Conservation (phyloP, 1,140 invertebrate genomes). For the Dinoponera quadriceps region DNA sequence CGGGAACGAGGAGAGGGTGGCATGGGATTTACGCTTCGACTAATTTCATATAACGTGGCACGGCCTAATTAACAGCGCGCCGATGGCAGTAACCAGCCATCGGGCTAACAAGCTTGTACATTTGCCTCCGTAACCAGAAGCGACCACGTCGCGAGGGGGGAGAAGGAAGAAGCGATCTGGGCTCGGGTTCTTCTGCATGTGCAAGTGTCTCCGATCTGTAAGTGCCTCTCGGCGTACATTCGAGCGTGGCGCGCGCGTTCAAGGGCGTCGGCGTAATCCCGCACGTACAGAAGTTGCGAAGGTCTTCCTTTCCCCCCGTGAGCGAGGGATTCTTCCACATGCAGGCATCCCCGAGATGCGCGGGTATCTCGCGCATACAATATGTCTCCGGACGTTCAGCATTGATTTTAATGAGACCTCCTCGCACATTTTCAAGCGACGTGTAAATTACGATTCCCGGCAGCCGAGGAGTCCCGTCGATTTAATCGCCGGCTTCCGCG, state of each 20-base stretch:
- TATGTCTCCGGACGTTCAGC: neutral
- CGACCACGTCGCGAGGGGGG: neutral
- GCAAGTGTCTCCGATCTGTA: slow-evolving; percentile 4
- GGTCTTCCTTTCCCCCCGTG: neutral
- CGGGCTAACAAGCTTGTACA: slow-evolving; percentile 48
- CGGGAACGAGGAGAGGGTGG: neutral
- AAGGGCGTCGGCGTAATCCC: slow-evolving; percentile 47
- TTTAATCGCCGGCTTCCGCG: neutral
- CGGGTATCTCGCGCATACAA: neutral
- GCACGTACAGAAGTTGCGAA: neutral
- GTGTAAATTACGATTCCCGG: slow-evolving; percentile 3
- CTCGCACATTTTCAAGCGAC: neutral
- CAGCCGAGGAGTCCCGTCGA: neutral
- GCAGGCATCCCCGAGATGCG: slow-evolving; percentile 8
- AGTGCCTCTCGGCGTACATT: neutral
- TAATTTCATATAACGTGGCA: slow-evolving; percentile 64
- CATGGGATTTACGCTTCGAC: slow-evolving; percentile 63
- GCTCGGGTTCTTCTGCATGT: neutral
- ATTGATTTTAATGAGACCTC: neutral
- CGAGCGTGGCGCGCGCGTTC: slow-evolving; percentile 22
- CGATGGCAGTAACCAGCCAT: slow-evolving; percentile 7
- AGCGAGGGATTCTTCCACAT: neutral
- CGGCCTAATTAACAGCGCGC: slow-evolving; percentile 61
- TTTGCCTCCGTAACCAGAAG: slow-evolving; percentile 32
- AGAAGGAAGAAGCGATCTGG: neutral